Conservation (phyloP, 2,797 vertebrate species). For the Thunnus albacares region DNA sequence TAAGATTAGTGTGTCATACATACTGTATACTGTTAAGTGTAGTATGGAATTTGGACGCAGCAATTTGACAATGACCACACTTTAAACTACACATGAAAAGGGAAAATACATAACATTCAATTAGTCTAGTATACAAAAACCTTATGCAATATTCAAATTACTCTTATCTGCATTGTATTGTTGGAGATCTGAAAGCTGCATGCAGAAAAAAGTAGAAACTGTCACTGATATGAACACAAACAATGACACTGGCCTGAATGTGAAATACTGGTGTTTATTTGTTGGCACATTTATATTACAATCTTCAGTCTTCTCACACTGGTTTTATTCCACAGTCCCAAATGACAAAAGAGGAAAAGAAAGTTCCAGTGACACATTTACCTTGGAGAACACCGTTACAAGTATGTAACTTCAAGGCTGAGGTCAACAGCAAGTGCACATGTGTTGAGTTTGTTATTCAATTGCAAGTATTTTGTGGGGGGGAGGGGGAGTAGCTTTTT, state of each 20-base stretch:
- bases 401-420: slow-evolving; percentile 72
- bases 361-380: slow-evolving; percentile 81
- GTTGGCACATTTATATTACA: slow-evolving; percentile 93
- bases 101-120: no score
- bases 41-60: not conserved
- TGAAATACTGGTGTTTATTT: slow-evolving; percentile 93
- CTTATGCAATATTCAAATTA: not conserved
- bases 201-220: not conserved
- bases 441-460: slow-evolving; percentile 42
- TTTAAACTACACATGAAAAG: not conserved
- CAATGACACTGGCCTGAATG: slow-evolving; percentile 51
- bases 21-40: not conserved
- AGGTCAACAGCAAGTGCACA: slow-evolving; percentile 65
- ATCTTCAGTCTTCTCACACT: slow-evolving; percentile 87
- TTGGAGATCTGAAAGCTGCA: not conserved
- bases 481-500: not conserved
- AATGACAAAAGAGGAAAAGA: slow-evolving; percentile 79
- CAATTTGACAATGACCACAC: not conserved
- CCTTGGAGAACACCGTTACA: slow-evolving; percentile 66
- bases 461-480: slow-evolving; percentile 18
- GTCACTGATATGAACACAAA: not conserved
- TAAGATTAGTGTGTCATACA: not conserved
- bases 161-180: not conserved
- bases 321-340: slow-evolving; percentile 87
- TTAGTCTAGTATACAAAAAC: not conserved